phyloP scores from a whole-genome alignment of 2,888 invertebrate genomes.

The Psylliodes chrysocephalus region DNA sequence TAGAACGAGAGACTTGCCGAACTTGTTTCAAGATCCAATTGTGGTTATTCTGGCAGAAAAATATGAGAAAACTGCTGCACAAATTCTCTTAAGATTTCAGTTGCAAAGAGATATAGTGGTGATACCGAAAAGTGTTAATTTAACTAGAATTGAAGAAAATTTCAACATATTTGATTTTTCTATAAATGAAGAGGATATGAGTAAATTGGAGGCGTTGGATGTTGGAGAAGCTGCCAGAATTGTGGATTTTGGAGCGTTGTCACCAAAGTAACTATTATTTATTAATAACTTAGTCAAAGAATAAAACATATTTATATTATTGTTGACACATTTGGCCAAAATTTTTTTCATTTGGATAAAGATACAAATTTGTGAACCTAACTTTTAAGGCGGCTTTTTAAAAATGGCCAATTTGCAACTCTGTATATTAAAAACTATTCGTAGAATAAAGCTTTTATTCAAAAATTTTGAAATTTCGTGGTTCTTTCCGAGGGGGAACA shows the following conservation, averaged over 20 bases:
- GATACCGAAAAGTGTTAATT: slow-evolving; percentile 84
- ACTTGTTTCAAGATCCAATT: slow-evolving; percentile 55
- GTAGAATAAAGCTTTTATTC: too few species aligned
- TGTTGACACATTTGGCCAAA: too few species aligned
- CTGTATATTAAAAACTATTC: too few species aligned
- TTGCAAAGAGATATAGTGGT: slow-evolving; percentile 76
- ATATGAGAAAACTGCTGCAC: slow-evolving; percentile 76
- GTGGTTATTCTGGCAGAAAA: slow-evolving; percentile 65
- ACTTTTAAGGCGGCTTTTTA: too few species aligned
- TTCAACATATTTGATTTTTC: slow-evolving; percentile 77
- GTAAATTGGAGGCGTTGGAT: slow-evolving; percentile 59
- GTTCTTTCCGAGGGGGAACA: too few species aligned
- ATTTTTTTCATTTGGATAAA: too few species aligned
- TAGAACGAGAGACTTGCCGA: slow-evolving; percentile 61
- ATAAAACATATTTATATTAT: too few species aligned
- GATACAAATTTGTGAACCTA: too few species aligned
- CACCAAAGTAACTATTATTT: slow-evolving; percentile 17
- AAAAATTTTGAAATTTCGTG: too few species aligned
- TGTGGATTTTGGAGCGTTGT: slow-evolving; percentile 62
- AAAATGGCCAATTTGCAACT: too few species aligned
- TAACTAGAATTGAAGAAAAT: slow-evolving; percentile 77
- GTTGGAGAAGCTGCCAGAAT: slow-evolving; percentile 64
- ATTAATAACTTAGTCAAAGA: background rate
- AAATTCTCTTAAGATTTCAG: slow-evolving; percentile 75
- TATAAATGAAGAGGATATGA: slow-evolving; percentile 60